phyloP scores from a whole-genome alignment of 2,113 vertebrate genomes.

The Chaetodon auriga region DNA sequence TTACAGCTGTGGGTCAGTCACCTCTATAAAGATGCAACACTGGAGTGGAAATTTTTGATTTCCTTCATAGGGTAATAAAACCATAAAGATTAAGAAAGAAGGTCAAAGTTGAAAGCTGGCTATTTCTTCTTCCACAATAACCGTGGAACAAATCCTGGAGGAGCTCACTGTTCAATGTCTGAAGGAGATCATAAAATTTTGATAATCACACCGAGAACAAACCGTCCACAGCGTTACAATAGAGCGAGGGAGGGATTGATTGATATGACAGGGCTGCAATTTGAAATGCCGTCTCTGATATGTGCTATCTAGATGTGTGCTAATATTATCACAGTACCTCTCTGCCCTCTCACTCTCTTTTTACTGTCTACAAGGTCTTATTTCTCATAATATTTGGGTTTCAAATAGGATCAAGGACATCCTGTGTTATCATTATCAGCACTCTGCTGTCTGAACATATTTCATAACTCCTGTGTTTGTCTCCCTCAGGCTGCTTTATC shows the following conservation, averaged over 20 bases:
- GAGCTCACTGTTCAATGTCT: constrained; percentile 3
- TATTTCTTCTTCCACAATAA: neutral
- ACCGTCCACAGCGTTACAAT: neutral
- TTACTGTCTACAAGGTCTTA: constrained; percentile 44
- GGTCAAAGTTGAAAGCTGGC: constrained; percentile 60
- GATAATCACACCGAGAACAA: constrained; percentile 43
- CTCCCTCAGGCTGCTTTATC: constrained; percentile 1
- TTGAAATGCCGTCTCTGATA: constrained; percentile 17
- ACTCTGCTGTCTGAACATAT: constrained; percentile 51
- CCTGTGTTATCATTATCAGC: constrained; percentile 49
- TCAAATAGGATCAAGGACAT: constrained; percentile 69
- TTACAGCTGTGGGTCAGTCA: no score
- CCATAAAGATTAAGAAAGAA: constrained; percentile 71
- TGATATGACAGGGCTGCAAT: constrained; percentile 7
- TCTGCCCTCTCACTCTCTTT: constrained; percentile 30
- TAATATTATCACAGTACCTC: neutral
- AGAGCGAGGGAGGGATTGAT: neutral
- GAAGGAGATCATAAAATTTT: constrained; percentile 58
- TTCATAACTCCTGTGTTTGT: constrained; percentile 52
- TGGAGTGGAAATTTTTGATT: constrained; percentile 29
- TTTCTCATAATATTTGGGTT: constrained; percentile 78
- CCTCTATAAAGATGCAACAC: neutral
- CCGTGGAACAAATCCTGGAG: constrained; percentile 7
- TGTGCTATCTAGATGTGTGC: constrained; percentile 25
- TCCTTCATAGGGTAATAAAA: constrained; percentile 28